Evolutionary conservation across 2,113 vertebrate species (phyloP).

Genomic region (Xenus cinereus): DNA sequence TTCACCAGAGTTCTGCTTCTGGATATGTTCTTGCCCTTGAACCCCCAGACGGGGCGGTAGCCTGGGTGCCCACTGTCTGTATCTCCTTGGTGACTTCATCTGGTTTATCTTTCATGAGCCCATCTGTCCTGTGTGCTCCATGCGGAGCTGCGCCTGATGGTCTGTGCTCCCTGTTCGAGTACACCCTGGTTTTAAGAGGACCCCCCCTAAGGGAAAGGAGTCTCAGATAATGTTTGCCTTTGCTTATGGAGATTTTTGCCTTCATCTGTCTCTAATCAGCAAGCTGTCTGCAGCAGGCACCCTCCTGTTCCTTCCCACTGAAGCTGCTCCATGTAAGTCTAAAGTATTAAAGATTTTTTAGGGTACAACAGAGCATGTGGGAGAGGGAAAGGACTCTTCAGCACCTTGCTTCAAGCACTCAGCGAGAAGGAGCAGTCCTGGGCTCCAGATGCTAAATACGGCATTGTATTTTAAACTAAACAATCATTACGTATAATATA

Average conservation of each 20-base stretch:
- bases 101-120: neutral
- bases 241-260: neutral
- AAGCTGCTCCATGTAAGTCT: neutral
- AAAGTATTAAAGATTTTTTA: neutral
- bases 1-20: neutral
- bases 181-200: neutral
- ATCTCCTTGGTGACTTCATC: neutral
- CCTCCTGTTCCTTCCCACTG: neutral
- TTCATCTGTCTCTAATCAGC: neutral
- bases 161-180: neutral
- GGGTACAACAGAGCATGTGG: neutral
- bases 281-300: neutral
- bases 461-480: conserved; percentile 7
- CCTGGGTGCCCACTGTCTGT: fast-evolving
- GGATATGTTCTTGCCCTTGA: neutral
- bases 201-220: neutral
- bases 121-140: neutral
- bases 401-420: neutral
- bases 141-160: neutral
- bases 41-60: neutral
- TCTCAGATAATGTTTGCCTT: neutral
- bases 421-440: neutral
- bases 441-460: neutral
- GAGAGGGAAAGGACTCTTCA: neutral
- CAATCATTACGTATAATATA: neutral